Evolutionary conservation across 1,140 invertebrate species (phyloP).

Genomic region (Sitophilus oryzae): DNA sequence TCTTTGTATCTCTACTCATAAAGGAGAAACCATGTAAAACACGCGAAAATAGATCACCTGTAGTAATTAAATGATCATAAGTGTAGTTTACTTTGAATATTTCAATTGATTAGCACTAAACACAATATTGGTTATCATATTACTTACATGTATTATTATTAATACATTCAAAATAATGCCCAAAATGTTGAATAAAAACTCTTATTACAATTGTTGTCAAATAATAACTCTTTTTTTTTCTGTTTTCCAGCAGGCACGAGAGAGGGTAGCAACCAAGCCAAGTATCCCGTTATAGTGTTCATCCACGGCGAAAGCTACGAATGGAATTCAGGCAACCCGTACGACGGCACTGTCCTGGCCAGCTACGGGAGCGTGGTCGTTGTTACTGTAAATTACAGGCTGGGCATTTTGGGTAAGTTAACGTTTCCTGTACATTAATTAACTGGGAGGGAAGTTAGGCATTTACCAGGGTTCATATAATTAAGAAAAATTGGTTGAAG

Average conservation of each 20-base stretch:
- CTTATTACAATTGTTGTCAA: slow-evolving; percentile 2
- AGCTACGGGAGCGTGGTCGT: slow-evolving; percentile 91
- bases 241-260: slow-evolving; percentile 61
- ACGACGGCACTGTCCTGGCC: slow-evolving; percentile 88
- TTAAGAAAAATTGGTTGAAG: too few relatives aligned
- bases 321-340: slow-evolving; percentile 93
- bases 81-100: too few relatives aligned
- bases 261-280: slow-evolving; percentile 50
- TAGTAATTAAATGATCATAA: too few relatives aligned
- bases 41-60: too few relatives aligned
- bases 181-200: not conserved
- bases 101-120: too few relatives aligned
- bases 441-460: too few relatives aligned
- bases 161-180: slow-evolving; percentile 4
- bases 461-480: too few relatives aligned
- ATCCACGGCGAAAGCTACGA: slow-evolving; percentile 95
- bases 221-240: slow-evolving; percentile 41
- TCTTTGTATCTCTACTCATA: too few relatives aligned
- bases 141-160: too few relatives aligned
- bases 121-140: too few relatives aligned
- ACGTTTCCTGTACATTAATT: not conserved
- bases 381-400: slow-evolving; percentile 94
- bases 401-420: slow-evolving; percentile 88
- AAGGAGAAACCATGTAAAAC: too few relatives aligned
- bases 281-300: slow-evolving; percentile 87